Evolutionary conservation across 2,797 vertebrate species (phyloP).

Genomic region (Tiaroga cobitis): DNA sequence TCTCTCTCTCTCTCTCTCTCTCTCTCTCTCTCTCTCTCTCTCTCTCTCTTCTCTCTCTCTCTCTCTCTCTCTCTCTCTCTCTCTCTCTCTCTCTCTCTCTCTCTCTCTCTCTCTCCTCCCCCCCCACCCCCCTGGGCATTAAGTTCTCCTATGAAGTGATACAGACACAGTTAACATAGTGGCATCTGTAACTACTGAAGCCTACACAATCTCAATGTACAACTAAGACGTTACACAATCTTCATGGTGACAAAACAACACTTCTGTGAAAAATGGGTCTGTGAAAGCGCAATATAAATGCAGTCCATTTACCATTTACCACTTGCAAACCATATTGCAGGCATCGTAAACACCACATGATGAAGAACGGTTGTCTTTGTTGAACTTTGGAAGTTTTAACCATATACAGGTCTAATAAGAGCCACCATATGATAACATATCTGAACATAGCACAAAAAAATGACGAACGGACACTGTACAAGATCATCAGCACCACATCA

Average conservation of each 20-base stretch:
- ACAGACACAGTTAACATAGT: constrained; percentile 6
- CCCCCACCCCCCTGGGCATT: no score
- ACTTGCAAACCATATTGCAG: background rate
- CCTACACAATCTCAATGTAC: background rate
- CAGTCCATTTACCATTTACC: no score
- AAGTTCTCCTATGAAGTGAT: background rate
- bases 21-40: no score
- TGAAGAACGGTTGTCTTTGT: background rate
- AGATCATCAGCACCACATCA: background rate
- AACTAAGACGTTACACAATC: constrained; percentile 18
- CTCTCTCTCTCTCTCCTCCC: background rate
- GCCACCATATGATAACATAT: constrained; percentile 5
- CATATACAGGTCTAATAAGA: background rate
- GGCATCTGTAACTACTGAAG: background rate
- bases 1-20: no score
- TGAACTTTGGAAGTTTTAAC: background rate
- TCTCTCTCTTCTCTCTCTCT: background rate
- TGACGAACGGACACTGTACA: background rate
- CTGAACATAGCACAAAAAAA: background rate
- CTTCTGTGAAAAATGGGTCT: no score
- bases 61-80: no score
- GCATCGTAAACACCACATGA: background rate
- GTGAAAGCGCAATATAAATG: no score
- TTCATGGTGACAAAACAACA: constrained; percentile 19
- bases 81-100: no score